Percentiles rank a stretch among this genome's conserved stretches.
phyloP scores from a whole-genome alignment of 37 sponge, comb jelly and placozoan species.

The Oopsacas minuta region DNA sequence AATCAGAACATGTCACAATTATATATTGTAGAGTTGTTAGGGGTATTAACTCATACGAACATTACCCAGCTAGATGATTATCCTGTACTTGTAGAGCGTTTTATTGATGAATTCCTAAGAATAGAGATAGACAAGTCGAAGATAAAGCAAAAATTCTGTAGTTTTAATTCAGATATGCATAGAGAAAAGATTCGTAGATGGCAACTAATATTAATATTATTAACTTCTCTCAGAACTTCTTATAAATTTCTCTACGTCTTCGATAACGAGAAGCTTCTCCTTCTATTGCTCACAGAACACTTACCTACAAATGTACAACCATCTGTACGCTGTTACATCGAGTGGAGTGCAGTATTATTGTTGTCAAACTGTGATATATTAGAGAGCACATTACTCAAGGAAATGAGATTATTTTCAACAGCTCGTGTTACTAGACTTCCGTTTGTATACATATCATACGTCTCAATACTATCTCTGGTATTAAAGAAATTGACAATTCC shows the following conservation, averaged over 20 bases:
- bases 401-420: neutral
- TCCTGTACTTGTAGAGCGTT: neutral
- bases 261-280: neutral
- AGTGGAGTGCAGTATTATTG: neutral
- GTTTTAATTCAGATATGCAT: neutral
- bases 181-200: neutral
- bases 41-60: neutral
- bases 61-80: neutral
- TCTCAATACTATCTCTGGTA: neutral
- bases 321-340: constrained; percentile 1
- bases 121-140: neutral
- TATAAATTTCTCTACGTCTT: neutral
- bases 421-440: neutral
- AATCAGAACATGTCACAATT: neutral
- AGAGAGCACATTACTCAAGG: neutral
- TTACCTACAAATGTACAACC: neutral
- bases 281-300: neutral
- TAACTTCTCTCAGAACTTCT: neutral
- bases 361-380: neutral
- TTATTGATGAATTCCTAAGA: neutral
- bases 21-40: neutral
- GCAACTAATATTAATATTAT: neutral
- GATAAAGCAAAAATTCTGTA: neutral
- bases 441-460: neutral
- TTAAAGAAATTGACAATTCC: neutral